Evolutionary conservation across 2,888 invertebrate species (phyloP).

Genomic region (Gastracanthus pulcherrimus): DNA sequence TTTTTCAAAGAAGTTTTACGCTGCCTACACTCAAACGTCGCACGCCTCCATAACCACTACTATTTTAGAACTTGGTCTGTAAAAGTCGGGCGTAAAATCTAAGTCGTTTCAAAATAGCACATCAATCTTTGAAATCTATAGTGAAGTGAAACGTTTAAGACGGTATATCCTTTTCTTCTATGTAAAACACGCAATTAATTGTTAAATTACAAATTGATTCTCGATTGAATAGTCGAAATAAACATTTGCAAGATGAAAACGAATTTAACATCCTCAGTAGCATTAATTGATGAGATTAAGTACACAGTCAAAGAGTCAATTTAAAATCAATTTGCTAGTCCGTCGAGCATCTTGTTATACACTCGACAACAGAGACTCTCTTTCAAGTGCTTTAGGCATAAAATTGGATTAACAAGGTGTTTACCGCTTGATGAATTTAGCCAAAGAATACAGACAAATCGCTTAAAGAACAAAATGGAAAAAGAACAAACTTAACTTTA

Average conservation of each 20-base stretch:
- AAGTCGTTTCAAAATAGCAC: conserved; percentile 38
- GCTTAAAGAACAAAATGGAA: neutral
- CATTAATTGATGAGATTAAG: conserved; percentile 47
- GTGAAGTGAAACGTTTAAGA: neutral
- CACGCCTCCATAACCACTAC: neutral
- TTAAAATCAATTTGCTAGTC: conserved; percentile 56
- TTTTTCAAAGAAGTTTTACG: conserved; percentile 47
- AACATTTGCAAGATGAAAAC: neutral
- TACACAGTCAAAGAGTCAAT: conserved; percentile 47
- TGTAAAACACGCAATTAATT: neutral
- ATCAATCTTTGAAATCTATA: conserved; percentile 35
- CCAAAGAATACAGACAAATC: neutral
- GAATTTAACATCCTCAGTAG: neutral
- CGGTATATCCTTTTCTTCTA: neutral
- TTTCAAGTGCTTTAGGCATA: conserved; percentile 13
- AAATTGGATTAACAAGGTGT: conserved; percentile 44
- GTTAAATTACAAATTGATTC: neutral
- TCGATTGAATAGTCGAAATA: neutral
- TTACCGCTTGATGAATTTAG: conserved; percentile 33
- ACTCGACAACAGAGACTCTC: neutral
- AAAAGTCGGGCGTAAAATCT: conserved; percentile 37
- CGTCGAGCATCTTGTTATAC: conserved; percentile 49
- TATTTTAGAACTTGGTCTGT: conserved; percentile 40
- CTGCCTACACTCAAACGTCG: neutral
- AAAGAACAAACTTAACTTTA: neutral